phyloP scores from a whole-genome alignment of 1,140 invertebrate species.

The Aricia agestis region DNA sequence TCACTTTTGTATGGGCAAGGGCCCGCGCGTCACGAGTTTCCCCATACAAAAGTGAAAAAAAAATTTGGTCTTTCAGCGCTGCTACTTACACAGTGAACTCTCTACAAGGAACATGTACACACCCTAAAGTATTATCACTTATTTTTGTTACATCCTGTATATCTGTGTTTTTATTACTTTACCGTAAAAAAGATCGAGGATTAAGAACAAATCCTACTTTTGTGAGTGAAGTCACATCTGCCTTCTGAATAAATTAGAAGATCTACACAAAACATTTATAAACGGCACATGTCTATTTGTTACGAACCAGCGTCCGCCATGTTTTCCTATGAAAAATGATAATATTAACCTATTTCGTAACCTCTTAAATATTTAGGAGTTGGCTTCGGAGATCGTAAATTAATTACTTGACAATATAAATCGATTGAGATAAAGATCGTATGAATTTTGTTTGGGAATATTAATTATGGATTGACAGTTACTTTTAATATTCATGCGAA shows the following conservation, averaged over 20 bases:
- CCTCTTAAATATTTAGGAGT: constrained; percentile 11
- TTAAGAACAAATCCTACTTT: not conserved
- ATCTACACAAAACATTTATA: not conserved
- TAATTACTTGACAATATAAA: constrained; percentile 14
- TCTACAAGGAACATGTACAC: too few relatives aligned
- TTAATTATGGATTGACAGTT: constrained; percentile 8
- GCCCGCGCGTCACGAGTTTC: too few relatives aligned
- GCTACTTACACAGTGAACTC: too few relatives aligned
- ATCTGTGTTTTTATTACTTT: too few relatives aligned
- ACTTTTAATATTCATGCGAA: constrained; percentile 1
- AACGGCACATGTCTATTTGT: not conserved
- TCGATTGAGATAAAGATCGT: constrained; percentile 9
- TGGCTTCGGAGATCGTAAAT: not conserved
- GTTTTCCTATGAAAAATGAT: constrained; percentile 4
- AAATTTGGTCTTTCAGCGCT: too few relatives aligned
- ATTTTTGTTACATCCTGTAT: too few relatives aligned
- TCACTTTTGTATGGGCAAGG: too few relatives aligned
- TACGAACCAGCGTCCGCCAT: not conserved
- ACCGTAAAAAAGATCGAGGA: too few relatives aligned
- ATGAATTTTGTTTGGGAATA: constrained; percentile 3
- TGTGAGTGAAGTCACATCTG: not conserved
- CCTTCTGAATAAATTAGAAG: not conserved
- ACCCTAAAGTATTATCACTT: too few relatives aligned
- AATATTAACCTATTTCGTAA: constrained; percentile 12
- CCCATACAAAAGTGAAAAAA: too few relatives aligned